phyloP scores from a whole-genome alignment of 2,113 vertebrate genomes.

The Mobula birostris region DNA sequence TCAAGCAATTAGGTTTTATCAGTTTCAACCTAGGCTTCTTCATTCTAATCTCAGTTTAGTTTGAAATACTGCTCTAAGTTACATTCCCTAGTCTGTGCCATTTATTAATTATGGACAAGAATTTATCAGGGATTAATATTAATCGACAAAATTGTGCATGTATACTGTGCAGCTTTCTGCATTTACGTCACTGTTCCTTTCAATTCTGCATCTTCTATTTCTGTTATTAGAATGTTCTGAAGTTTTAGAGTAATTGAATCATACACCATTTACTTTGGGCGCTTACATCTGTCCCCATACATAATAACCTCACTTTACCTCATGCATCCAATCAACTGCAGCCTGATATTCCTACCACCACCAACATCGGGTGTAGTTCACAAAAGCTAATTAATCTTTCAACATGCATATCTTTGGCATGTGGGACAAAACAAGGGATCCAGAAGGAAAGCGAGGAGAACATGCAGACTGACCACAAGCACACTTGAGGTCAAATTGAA shows the following conservation, averaged over 20 bases:
- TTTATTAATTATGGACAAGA: neutral
- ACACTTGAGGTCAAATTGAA: too few relatives aligned
- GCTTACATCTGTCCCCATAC: too few relatives aligned
- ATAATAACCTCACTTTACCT: too few relatives aligned
- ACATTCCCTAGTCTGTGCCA: neutral
- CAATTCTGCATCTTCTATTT: neutral
- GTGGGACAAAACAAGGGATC: too few relatives aligned
- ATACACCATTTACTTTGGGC: too few relatives aligned
- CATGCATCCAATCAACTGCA: too few relatives aligned
- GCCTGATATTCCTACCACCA: too few relatives aligned
- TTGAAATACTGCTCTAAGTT: neutral
- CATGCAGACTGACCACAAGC: too few relatives aligned
- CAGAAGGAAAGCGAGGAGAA: too few relatives aligned
- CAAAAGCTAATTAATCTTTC: too few relatives aligned
- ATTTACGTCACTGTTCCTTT: neutral
- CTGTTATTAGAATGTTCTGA: neutral
- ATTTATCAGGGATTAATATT: neutral
- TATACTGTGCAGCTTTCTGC: neutral
- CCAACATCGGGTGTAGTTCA: too few relatives aligned
- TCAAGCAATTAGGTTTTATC: neutral
- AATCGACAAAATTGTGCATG: neutral
- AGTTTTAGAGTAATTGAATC: neutral
- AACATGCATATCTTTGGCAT: too few relatives aligned
- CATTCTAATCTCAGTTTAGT: neutral
- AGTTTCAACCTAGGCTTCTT: neutral